Conservation (phyloP, 2,113 vertebrate species). For the Hyaena hyaena region DNA sequence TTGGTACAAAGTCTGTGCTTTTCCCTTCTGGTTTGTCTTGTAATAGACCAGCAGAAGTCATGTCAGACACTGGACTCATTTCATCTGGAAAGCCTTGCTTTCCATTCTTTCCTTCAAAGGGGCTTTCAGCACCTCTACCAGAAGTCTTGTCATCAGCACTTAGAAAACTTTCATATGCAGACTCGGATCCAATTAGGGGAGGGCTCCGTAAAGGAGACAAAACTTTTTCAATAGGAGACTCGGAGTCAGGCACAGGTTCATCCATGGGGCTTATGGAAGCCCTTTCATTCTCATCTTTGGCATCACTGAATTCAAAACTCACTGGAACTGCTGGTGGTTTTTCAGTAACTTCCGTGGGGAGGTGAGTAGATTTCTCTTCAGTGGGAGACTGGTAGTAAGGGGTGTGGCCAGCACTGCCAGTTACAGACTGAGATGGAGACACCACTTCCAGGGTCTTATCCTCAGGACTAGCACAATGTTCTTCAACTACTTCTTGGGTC, state of each 20-base stretch:
- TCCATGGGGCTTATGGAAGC: constrained; percentile 92
- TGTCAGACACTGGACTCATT: constrained; percentile 85
- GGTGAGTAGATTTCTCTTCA: constrained; percentile 91
- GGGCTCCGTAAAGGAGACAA: constrained; percentile 89
- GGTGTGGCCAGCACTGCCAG: constrained; percentile 95
- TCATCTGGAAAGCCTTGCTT: constrained; percentile 83
- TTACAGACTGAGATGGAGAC: constrained; percentile 93
- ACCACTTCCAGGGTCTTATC: constrained; percentile 95
- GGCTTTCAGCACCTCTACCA: constrained; percentile 75
- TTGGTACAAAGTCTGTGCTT: constrained; percentile 81
- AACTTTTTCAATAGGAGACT: constrained; percentile 89
- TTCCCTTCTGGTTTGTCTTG: constrained; percentile 86
- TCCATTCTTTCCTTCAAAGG: constrained; percentile 79
- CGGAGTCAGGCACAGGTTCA: constrained; percentile 90
- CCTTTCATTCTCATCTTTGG: constrained; percentile 90
- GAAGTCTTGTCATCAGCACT: constrained; percentile 82
- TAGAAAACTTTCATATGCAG: constrained; percentile 85
- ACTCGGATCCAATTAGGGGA: constrained; percentile 86
- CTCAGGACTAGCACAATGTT: constrained; percentile 92
- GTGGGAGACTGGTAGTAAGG: constrained; percentile 98
- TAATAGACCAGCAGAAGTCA: constrained; percentile 80
- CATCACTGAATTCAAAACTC: constrained; percentile 93
- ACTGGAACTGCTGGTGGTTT: constrained; percentile 82
- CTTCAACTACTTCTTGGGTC: constrained; percentile 82
- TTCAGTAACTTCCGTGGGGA: constrained; percentile 84